Conservation (phyloP, 1,140 invertebrate species). For the Venturia canescens region DNA sequence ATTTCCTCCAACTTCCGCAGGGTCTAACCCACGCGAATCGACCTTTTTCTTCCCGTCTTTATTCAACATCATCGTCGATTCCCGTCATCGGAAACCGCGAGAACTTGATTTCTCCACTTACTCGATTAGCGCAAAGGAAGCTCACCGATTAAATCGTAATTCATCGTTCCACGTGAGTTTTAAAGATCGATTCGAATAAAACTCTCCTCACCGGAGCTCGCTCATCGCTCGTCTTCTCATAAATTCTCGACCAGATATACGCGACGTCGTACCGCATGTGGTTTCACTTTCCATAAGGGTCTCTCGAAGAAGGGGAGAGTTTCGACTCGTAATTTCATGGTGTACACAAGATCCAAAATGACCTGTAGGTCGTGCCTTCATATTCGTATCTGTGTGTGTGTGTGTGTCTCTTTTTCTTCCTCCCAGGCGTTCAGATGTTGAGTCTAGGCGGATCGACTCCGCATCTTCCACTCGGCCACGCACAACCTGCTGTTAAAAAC, state of each 20-base stretch:
- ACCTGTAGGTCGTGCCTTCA: not conserved
- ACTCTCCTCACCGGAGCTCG: not conserved
- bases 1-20: constrained; percentile 7
- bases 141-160: no score
- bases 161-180: not conserved
- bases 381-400: not conserved
- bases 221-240: not conserved
- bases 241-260: not conserved
- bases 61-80: constrained; percentile 6
- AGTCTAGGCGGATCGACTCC: not conserved
- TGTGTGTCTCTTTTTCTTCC: not conserved
- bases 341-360: not conserved
- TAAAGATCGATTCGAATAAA: not conserved
- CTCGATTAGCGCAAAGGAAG: no score
- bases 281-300: not conserved
- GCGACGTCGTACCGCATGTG: not conserved
- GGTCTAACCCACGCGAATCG: not conserved
- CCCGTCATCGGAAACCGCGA: not conserved
- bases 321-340: not conserved
- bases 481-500: not conserved
- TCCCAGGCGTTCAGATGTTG: not conserved
- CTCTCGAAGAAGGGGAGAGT: not conserved
- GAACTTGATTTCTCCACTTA: not conserved
- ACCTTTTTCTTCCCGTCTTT: not conserved
- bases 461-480: not conserved